Evolutionary conservation across 2,888 invertebrate genomes (phyloP).

Genomic region (Boloria selene): DNA sequence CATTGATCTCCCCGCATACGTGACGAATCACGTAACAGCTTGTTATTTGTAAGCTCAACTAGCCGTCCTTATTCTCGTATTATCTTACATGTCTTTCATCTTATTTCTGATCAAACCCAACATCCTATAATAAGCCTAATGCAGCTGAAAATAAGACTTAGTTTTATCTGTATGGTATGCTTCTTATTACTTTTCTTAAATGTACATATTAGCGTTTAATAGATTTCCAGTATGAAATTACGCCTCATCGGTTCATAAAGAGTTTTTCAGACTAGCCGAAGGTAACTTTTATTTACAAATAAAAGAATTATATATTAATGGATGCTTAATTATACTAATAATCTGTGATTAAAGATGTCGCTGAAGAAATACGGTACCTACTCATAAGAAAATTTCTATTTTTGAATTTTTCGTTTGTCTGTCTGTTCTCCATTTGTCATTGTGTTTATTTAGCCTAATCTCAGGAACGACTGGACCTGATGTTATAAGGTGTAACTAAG

Average conservation of each 20-base stretch:
- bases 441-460: too few relatives aligned
- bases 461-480: too few relatives aligned
- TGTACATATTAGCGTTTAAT: constrained; percentile 24
- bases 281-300: too few relatives aligned
- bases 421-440: too few relatives aligned
- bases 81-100: constrained; percentile 30
- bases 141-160: background rate
- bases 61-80: constrained; percentile 28
- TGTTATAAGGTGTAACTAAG: too few relatives aligned
- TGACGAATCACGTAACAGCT: constrained; percentile 39
- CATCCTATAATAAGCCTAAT: constrained; percentile 9
- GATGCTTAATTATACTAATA: background rate
- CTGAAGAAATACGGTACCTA: too few relatives aligned
- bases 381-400: too few relatives aligned
- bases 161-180: background rate
- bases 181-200: constrained; percentile 22
- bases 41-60: constrained; percentile 41
- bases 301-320: too few relatives aligned
- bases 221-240: constrained; percentile 36
- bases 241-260: constrained; percentile 19
- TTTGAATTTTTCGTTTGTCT: too few relatives aligned
- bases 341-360: background rate
- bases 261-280: background rate
- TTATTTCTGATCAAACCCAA: constrained; percentile 7
- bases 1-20: constrained; percentile 37